A percentile compares a stretch with the other conserved stretches of the same genome.
These are phyloP conservation scores for Corynorhinus townsendii DNA, from an alignment of 2,113 vertebrate genomes.

Conservation along the genomic window DNA sequence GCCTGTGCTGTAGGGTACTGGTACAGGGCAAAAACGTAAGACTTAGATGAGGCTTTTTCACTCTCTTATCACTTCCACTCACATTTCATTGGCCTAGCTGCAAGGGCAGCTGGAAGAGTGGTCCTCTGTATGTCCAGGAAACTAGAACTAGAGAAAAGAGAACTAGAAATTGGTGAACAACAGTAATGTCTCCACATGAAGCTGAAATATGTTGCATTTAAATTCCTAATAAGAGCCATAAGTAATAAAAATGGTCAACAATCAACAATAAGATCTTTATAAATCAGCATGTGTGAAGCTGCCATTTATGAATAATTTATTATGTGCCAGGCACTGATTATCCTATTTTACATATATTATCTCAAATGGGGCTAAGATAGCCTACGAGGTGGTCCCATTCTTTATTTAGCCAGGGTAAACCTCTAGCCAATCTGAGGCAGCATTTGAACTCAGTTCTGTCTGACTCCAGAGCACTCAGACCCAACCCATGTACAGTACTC, in stretches of 20 bases:
- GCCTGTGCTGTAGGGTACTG: not conserved
- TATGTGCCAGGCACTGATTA: too few relatives aligned
- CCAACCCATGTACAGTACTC: not conserved
- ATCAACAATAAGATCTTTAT: not conserved
- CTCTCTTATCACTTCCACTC: not conserved
- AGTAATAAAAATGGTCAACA: not conserved
- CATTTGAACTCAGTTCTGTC: not conserved
- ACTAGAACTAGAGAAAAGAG: not conserved
- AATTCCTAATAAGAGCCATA: not conserved
- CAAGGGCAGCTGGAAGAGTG: not conserved
- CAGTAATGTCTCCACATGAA: not conserved
- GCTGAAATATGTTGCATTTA: not conserved
- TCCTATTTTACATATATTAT: not conserved
- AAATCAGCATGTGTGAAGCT: not conserved
- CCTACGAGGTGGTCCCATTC: not conserved
- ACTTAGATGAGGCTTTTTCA: not conserved
- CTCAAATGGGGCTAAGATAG: not conserved
- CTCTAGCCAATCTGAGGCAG: not conserved
- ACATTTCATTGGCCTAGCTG: not conserved
- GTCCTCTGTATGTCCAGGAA: too few relatives aligned
- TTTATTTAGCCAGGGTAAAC: not conserved
- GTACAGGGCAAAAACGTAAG: not conserved
- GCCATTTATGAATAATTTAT: not conserved
- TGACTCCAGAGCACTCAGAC: not conserved
- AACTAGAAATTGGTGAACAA: not conserved